These are phyloP conservation scores for Microcebus tavaratra DNA, from an alignment of 2,113 vertebrate genomes.

Conservation along the genomic window DNA sequence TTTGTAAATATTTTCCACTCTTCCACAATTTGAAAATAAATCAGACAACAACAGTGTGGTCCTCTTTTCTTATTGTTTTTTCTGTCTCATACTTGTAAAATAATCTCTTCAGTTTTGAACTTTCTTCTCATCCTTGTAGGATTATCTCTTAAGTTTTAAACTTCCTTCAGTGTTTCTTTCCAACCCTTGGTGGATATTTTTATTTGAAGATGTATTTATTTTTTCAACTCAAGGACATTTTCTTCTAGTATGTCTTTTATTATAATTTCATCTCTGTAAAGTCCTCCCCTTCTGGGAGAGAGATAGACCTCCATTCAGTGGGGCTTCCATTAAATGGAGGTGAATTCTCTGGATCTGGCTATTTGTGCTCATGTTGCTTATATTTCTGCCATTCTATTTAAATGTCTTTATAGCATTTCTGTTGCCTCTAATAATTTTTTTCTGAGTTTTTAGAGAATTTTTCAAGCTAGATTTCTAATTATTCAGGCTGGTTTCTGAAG, in stretches of 20 bases:
- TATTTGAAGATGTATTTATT: neutral
- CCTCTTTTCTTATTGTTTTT: neutral
- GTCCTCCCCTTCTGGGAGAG: neutral
- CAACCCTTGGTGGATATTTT: neutral
- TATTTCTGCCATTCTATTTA: neutral
- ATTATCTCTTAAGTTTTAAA: neutral
- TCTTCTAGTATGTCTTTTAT: conserved; percentile 6
- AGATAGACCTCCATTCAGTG: too few species aligned
- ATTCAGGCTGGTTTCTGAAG: neutral
- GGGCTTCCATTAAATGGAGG: neutral
- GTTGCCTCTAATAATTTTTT: neutral
- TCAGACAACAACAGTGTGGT: neutral
- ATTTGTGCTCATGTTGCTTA: neutral
- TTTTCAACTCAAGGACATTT: neutral
- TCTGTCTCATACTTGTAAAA: neutral
- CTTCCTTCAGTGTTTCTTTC: neutral
- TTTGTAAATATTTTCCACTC: conserved; percentile 14
- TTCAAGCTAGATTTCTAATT: neutral
- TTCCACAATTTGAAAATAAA: neutral
- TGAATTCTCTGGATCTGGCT: neutral
- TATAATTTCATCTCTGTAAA: neutral
- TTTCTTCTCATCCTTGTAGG: neutral
- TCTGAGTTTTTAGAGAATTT: neutral
- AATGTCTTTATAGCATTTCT: neutral
- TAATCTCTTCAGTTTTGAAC: neutral